phyloP scores from a whole-genome alignment of 1,140 invertebrate species.

The Xylocopa sonorina region DNA sequence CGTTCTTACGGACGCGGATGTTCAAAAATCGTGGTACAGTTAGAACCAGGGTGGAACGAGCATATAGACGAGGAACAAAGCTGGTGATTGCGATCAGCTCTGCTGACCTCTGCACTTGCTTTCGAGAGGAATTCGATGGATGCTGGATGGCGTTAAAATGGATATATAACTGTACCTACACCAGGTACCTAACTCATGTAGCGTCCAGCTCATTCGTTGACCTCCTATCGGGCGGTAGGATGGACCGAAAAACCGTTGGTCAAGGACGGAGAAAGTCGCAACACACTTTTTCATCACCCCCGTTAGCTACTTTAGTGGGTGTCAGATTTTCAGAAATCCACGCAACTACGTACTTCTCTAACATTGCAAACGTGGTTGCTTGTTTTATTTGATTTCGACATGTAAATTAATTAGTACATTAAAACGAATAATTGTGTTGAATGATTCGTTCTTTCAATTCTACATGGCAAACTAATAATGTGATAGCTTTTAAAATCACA shows the following conservation, averaged over 20 bases:
- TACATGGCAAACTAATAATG: not conserved
- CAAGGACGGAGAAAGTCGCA: conserved; percentile 68
- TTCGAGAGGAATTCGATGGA: conserved; percentile 17
- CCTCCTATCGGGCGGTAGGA: conserved; percentile 54
- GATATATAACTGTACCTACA: conserved; percentile 2
- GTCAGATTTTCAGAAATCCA: not conserved
- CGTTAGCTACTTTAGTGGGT: conserved; percentile 44
- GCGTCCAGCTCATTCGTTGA: conserved; percentile 38
- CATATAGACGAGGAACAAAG: too few relatives aligned
- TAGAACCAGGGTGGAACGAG: not conserved
- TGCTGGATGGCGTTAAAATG: not conserved
- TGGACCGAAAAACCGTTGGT: conserved; percentile 67
- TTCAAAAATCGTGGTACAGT: too few relatives aligned
- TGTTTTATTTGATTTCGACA: too few relatives aligned
- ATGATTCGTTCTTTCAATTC: too few relatives aligned
- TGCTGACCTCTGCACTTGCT: not conserved
- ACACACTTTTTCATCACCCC: conserved; percentile 61
- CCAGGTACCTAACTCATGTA: not conserved
- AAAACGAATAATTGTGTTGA: too few relatives aligned
- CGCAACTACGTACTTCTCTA: too few relatives aligned
- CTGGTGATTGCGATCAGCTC: not conserved
- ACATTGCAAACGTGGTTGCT: too few relatives aligned
- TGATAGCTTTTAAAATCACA: too few relatives aligned
- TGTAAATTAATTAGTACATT: not conserved
- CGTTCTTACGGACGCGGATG: too few relatives aligned